A percentile compares a stretch with the other conserved stretches of the same genome.
Conservation (phyloP, 2,888 invertebrate species). For the Ichneumoninae sp. region DNA sequence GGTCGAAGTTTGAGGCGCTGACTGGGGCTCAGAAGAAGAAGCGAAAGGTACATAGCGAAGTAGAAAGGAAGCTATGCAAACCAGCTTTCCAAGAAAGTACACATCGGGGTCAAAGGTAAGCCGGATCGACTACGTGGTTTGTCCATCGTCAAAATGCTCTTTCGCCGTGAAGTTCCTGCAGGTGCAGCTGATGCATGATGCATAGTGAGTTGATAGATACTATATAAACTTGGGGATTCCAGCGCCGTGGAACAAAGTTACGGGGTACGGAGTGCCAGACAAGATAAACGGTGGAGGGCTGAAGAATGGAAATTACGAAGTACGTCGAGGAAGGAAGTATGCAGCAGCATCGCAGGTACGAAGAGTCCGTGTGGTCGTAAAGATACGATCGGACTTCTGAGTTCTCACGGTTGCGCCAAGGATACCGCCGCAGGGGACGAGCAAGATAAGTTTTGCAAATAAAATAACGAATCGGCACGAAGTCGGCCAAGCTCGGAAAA, state of each 20-base stretch:
- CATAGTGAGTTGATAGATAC: not conserved
- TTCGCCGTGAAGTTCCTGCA: not conserved
- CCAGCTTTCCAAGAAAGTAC: not conserved
- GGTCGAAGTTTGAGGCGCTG: conserved; percentile 35
- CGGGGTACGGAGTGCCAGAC: not conserved
- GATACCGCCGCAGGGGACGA: not conserved
- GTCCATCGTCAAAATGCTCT: not conserved
- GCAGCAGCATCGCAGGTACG: not conserved
- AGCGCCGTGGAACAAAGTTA: not conserved
- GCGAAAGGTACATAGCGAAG: not conserved
- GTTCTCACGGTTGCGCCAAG: not conserved
- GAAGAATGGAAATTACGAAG: conserved; percentile 6
- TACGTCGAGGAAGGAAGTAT: not conserved
- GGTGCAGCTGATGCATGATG: conserved; percentile 5
- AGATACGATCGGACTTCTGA: not conserved
- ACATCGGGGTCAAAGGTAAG: not conserved
- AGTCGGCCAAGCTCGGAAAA: not conserved
- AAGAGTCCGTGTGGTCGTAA: not conserved
- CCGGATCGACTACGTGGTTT: not conserved
- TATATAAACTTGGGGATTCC: not conserved
- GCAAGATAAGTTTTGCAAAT: not conserved
- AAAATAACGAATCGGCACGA: not conserved
- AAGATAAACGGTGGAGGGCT: not conserved
- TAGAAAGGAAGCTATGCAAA: not conserved
- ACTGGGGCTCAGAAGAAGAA: not conserved